Base-by-base conservation (phyloP, 1,140 invertebrate genomes). In the Drosophila littoralis region DNA sequence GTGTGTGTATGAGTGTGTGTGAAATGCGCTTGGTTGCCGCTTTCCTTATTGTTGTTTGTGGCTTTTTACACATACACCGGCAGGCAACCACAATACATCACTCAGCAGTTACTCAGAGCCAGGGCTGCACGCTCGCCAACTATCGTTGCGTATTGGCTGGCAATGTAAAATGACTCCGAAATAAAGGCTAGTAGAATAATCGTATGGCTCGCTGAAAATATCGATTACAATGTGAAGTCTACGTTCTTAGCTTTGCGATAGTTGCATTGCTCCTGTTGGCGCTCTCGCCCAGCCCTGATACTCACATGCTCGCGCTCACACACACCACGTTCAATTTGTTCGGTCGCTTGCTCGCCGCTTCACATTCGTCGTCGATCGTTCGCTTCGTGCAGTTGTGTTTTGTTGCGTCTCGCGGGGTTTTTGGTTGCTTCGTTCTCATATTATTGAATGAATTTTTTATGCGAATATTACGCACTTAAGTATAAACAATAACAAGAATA, bases 341-440 rank as follows among this genome's bases (percentile, higher is more conserved):
- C 66, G 75, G 32, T 54, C 33, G 57, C 22, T 40, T 46, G 71
- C 32, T 43, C 58, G 64, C 45, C 60, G 54, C 60, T 66, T 58
- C 54, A 43, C 83, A 89, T 88, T 88, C 83, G 59, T 84, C 52
- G 79, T 71, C 70, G 84, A 86, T 89, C 84, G 80, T 35, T 86
- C 73, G 73, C 43, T 40, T 77, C 72, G 83, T 89, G 73, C 83
- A 79, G 79, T 86, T 80, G 76, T 50, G 58, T 75, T 72, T 63
- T 61, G 22, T 65, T 22, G 32, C 46, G 28, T 40, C 38, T 69
- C 54, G 52, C 52, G 35, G 28, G 7, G 22, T 28, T 57, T 66
- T 58, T 43, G 35, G 22, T 40, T 58, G 9, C 12, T 43, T 32
- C 46, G 35, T 45, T 59, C 35, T 43, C 33, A 59, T 64, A 63